Percentiles rank a stretch among this genome's conserved stretches.
Evolutionary conservation across 2,113 vertebrate genomes (phyloP).

Genomic region (Actenoides lindsayi): DNA sequence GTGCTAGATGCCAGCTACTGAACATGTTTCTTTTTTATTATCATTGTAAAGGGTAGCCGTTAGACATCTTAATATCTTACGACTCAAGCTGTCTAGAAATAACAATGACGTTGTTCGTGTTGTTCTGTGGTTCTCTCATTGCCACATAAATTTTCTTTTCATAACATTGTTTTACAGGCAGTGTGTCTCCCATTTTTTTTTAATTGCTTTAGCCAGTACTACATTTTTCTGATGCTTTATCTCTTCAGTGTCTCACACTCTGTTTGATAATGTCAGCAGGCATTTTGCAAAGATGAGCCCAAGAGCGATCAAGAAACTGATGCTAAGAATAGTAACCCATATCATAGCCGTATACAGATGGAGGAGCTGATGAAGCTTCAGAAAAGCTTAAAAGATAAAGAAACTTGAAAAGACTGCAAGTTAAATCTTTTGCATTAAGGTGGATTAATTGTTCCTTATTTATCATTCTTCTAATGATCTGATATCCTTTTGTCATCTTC

Average conservation of each 20-base stretch:
- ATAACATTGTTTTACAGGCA: background rate
- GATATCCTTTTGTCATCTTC: background rate
- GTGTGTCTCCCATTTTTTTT: background rate
- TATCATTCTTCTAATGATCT: background rate
- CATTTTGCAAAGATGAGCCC: background rate
- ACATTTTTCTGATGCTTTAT: background rate
- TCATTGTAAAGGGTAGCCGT: background rate
- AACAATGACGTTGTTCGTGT: background rate
- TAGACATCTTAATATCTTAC: background rate
- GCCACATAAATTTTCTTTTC: background rate
- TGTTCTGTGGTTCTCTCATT: background rate
- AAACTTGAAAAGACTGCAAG: background rate
- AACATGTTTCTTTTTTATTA: conserved; percentile 11
- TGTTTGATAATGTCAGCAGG: background rate
- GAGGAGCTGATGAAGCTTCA: background rate
- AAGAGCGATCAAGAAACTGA: background rate
- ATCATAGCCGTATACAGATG: background rate
- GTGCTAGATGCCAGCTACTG: background rate
- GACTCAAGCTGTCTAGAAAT: background rate
- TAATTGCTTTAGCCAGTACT: background rate
- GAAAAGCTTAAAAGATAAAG: conserved; percentile 7
- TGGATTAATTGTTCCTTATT: background rate
- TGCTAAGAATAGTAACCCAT: background rate
- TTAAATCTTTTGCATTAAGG: background rate
- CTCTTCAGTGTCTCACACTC: background rate